Evolutionary conservation across 2,888 invertebrate species (phyloP), one percentile per base, ranked within the genome.

Genomic region (Mechanitis mazaeus): DNA sequence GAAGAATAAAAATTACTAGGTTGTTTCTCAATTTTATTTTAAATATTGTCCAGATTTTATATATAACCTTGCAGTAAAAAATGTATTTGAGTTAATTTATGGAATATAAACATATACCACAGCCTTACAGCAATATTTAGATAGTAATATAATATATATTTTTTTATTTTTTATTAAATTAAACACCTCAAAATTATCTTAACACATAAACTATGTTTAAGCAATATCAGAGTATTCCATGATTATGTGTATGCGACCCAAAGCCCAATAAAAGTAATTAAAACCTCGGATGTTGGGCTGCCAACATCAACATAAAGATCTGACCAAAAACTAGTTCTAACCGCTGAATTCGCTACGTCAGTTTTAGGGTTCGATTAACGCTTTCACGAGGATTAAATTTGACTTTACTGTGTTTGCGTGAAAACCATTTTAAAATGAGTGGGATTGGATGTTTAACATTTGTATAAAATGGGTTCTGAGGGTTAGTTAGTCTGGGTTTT

Each of bases 291-390:
- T 83, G 80, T 78, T 72, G 75, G 74, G 68, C 20, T 74, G 72
- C 77, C 79, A 81, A 81, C 77, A 79, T 79, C 77, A 79, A 78
- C 78, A 76, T 76, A 65, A 74, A 77, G 78, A 76, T 75, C 79
- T 75, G 76, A 72, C 83, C 80, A 80, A 82, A 86, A 86, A 85
- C 83, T 84, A 85, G 84, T 83, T 83, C 75, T 68, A 76, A 79
- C 71, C 75, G 72, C 73, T 68, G 70, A 65, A 66, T 69, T 47
- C 61, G 59, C 54, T 56, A 42, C 58, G 72, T 59, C 62, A 54
- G 56, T 62, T 64, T 54, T 58, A 54, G 61, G 61, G 47, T 61
- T 59, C 56, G 58, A 59, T 55, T 59, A 59, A 61, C 63, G 61
- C 45, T 64, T 58, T 45, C 55, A 59, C 75, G 71, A 70, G 75